Conservation (phyloP, 1,140 invertebrate species). For the Eupristina koningsbergeri region DNA sequence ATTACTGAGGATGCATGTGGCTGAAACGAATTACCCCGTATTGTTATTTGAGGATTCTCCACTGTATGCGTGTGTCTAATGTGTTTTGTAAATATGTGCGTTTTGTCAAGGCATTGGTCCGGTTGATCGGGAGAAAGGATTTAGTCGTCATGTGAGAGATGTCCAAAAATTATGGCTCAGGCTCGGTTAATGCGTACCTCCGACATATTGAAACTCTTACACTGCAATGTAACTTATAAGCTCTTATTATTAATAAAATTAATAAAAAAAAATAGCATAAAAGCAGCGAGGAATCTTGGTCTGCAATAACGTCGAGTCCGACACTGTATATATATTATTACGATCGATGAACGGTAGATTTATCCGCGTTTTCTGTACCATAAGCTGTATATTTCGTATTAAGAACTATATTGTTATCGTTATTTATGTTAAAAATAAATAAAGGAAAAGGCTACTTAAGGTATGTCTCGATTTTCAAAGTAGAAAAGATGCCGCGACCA, state of each 20-base stretch:
- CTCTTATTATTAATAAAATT: slow-evolving; percentile 5
- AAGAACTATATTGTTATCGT: slow-evolving; percentile 63
- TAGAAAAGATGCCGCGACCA: background rate
- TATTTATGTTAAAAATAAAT: slow-evolving; percentile 64
- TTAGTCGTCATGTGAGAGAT: background rate
- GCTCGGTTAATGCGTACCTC: background rate
- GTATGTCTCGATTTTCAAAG: slow-evolving; percentile 3
- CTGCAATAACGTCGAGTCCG: slow-evolving; percentile 36
- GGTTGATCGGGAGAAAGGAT: too few species aligned
- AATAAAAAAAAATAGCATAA: slow-evolving; percentile 4
- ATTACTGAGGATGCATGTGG: background rate
- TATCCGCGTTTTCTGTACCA: slow-evolving; percentile 65
- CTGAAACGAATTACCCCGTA: background rate
- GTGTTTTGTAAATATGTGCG: slow-evolving; percentile 41
- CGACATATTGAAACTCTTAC: background rate
- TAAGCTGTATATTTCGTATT: slow-evolving; percentile 71
- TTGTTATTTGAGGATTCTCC: background rate
- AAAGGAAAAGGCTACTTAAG: background rate
- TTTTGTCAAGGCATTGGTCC: slow-evolving; percentile 15
- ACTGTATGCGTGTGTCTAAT: background rate
- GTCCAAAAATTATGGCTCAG: background rate
- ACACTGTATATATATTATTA: slow-evolving; percentile 57
- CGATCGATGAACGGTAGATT: slow-evolving; percentile 52
- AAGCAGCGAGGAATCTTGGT: background rate
- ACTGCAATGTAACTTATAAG: slow-evolving; percentile 18